Evolutionary conservation across 2,797 vertebrate genomes (phyloP).

Genomic region (Brotula barbata): DNA sequence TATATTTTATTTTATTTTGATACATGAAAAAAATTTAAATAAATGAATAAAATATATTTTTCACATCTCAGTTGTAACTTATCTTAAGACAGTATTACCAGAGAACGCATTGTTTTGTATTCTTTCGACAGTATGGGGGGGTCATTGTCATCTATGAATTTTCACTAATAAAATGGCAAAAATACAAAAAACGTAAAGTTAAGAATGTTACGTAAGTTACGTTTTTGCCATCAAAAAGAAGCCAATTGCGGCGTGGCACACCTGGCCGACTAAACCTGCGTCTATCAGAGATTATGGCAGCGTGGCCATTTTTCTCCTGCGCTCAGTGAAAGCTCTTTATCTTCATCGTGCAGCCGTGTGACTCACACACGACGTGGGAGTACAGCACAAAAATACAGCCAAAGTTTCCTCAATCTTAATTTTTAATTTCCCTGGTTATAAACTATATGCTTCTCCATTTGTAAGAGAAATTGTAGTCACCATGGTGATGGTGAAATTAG

Average conservation of each 20-base stretch:
- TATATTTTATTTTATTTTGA: too few species aligned
- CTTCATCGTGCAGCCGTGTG: slow-evolving; percentile 55
- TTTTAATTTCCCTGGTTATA: slow-evolving; percentile 48
- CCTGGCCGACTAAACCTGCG: slow-evolving; percentile 18
- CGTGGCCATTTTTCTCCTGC: slow-evolving; percentile 44
- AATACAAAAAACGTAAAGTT: too few species aligned
- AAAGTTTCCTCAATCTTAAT: slow-evolving; percentile 63
- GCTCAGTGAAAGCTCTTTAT: slow-evolving; percentile 50
- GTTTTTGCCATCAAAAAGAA: not conserved
- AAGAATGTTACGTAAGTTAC: too few species aligned
- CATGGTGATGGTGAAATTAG: slow-evolving; percentile 47
- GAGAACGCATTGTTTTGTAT: too few species aligned
- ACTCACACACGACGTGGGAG: slow-evolving; percentile 69
- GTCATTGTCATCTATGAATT: too few species aligned
- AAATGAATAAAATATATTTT: too few species aligned
- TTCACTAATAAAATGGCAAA: too few species aligned
- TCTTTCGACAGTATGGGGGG: too few species aligned
- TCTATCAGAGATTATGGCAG: slow-evolving; percentile 41
- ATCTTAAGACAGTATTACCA: too few species aligned
- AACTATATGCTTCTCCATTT: slow-evolving; percentile 35
- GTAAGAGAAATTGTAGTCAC: slow-evolving; percentile 39
- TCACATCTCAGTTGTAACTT: too few species aligned
- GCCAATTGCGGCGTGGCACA: slow-evolving; percentile 2
- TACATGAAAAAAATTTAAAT: too few species aligned
- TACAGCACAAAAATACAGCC: slow-evolving; percentile 52